These are phyloP conservation scores for Nannobrachium achirus DNA, from an alignment of 2,113 vertebrate species.

Conservation along the genomic window DNA sequence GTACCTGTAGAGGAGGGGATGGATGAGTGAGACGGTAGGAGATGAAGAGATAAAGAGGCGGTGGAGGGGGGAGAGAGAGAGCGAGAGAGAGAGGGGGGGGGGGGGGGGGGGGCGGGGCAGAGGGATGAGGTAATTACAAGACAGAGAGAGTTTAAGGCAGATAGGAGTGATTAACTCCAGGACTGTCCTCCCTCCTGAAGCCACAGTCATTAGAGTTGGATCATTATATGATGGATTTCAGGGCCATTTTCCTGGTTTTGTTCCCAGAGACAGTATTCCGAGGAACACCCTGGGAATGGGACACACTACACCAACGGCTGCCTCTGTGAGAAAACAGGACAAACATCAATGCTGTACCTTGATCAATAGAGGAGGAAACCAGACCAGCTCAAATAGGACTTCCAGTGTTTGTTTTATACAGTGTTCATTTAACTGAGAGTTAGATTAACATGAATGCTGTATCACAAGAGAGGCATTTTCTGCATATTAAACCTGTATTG, in stretches of 20 bases:
- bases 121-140: constrained; percentile 59
- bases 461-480: no score
- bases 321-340: constrained; percentile 77
- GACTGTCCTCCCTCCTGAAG: constrained; percentile 60
- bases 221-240: constrained; percentile 86
- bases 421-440: no score
- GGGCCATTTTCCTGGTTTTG: constrained; percentile 80
- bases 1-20: constrained; percentile 7
- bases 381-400: not conserved
- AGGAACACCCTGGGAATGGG: constrained; percentile 80
- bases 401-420: not conserved
- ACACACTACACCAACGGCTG: constrained; percentile 79
- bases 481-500: not conserved
- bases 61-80: not conserved
- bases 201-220: constrained; percentile 69
- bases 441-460: no score
- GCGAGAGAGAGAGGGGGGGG: not conserved
- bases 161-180: constrained; percentile 66
- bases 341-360: constrained; percentile 36
- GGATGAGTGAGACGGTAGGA: constrained; percentile 7
- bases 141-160: constrained; percentile 60
- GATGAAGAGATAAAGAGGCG: constrained; percentile 1
- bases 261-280: constrained; percentile 77
- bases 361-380: constrained; percentile 24
- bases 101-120: constrained; percentile 6